Conservation (phyloP, 2,888 invertebrate species). For the Drosophila borealis region DNA sequence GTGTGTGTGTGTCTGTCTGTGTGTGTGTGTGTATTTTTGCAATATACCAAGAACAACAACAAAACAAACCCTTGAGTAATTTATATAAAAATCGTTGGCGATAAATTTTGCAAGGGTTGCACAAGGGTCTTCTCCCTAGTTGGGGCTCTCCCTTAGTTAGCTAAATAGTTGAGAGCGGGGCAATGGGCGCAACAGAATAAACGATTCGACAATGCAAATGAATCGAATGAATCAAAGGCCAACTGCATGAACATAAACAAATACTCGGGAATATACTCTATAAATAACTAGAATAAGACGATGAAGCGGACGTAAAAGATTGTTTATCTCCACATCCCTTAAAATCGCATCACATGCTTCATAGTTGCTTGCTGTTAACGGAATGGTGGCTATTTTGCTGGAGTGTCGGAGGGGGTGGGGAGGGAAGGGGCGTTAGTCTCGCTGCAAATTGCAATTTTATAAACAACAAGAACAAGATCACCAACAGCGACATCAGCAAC, state of each 20-base stretch:
- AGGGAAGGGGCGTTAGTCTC: background rate
- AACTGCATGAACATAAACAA: conserved; percentile 47
- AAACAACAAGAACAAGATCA: conserved; percentile 8
- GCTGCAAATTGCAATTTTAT: background rate
- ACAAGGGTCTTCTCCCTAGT: background rate
- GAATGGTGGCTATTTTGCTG: background rate
- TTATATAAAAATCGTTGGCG: conserved; percentile 62
- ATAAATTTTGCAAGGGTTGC: conserved; percentile 53
- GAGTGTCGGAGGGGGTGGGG: background rate
- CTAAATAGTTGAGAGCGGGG: background rate
- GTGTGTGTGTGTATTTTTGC: background rate
- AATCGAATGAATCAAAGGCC: conserved; percentile 59
- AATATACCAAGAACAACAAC: background rate
- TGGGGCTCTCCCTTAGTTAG: background rate
- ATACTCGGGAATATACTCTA: conserved; percentile 10
- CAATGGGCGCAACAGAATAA: background rate
- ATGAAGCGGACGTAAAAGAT: background rate
- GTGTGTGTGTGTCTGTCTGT: conserved; percentile 1
- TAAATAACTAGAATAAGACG: background rate
- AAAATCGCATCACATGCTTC: background rate
- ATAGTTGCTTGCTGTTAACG: no score
- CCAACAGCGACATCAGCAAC: background rate
- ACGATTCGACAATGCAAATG: conserved; percentile 28
- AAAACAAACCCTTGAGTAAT: conserved; percentile 34
- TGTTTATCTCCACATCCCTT: background rate